Evolutionary conservation across 2,113 vertebrate genomes (phyloP).

Genomic region (Cyanoderma ruficeps): DNA sequence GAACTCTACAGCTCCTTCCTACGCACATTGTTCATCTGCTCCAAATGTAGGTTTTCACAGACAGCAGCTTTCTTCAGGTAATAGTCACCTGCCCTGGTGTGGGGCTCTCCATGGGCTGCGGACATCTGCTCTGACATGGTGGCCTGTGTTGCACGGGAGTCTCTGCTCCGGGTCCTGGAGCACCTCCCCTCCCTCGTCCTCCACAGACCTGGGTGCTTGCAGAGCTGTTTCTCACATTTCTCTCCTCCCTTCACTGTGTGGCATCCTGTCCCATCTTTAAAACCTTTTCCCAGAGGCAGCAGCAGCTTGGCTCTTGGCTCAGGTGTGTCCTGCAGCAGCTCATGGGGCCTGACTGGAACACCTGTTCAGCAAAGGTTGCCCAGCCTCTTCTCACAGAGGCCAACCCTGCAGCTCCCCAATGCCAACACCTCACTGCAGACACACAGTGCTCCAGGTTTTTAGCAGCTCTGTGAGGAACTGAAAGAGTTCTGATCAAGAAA

Average conservation of each 20-base stretch:
- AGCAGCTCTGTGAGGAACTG: neutral
- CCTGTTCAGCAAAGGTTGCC: rapidly evolving
- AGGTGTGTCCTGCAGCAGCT: neutral
- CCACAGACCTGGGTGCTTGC: neutral
- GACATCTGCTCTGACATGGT: rapidly evolving
- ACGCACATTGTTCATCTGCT: neutral
- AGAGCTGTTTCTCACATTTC: neutral
- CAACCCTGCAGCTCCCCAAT: neutral
- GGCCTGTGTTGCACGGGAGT: neutral
- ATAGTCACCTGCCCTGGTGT: no score
- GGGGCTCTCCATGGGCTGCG: neutral
- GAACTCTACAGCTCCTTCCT: neutral
- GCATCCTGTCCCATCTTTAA: neutral
- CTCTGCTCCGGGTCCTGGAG: neutral
- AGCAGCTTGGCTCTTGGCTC: neutral
- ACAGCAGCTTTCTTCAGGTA: neutral
- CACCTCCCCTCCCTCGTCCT: neutral
- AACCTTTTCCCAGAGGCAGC: neutral
- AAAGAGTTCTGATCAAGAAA: neutral
- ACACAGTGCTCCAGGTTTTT: neutral
- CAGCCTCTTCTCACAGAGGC: neutral
- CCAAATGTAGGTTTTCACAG: neutral
- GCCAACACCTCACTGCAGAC: neutral
- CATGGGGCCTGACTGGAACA: neutral
- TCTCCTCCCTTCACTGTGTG: no score